Evolutionary conservation across 2,113 vertebrate species (phyloP).

Genomic region (Syngnathoides biaculeatus): DNA sequence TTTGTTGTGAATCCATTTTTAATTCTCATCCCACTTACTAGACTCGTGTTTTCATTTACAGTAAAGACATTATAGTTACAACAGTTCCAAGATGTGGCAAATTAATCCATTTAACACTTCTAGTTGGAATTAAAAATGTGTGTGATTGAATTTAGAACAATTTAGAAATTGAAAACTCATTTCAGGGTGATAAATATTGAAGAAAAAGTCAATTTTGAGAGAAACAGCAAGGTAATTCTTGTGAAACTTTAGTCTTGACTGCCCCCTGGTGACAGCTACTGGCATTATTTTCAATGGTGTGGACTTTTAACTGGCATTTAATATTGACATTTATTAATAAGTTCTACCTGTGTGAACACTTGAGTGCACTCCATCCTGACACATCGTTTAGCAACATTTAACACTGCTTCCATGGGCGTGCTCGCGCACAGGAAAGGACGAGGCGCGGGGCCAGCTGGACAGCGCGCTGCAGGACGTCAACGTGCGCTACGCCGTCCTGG

Average conservation of each 20-base stretch:
- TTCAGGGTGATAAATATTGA: neutral
- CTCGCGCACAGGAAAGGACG: slow-evolving; percentile 70
- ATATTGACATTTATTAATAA: neutral
- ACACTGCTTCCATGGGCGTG: neutral
- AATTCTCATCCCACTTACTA: too few relatives aligned
- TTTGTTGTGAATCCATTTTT: too few relatives aligned
- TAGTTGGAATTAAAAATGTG: neutral
- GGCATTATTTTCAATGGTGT: neutral
- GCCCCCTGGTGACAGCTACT: neutral
- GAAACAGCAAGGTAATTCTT: too few relatives aligned
- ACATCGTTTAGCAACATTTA: neutral
- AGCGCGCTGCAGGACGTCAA: slow-evolving; percentile 79
- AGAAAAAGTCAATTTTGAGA: neutral
- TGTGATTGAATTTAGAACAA: neutral
- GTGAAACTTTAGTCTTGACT: neutral
- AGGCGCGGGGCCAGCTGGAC: slow-evolving; percentile 76
- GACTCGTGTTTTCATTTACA: too few relatives aligned
- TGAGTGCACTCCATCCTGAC: neutral
- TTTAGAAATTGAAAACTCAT: neutral
- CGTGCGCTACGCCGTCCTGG: slow-evolving; percentile 74
- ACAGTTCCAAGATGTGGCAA: too few relatives aligned
- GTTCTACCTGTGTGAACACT: neutral
- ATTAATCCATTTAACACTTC: too few relatives aligned
- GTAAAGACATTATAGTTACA: too few relatives aligned
- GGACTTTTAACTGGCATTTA: neutral